Conservation (phyloP, 2,888 invertebrate species). For the Eristalinus aeneus region DNA sequence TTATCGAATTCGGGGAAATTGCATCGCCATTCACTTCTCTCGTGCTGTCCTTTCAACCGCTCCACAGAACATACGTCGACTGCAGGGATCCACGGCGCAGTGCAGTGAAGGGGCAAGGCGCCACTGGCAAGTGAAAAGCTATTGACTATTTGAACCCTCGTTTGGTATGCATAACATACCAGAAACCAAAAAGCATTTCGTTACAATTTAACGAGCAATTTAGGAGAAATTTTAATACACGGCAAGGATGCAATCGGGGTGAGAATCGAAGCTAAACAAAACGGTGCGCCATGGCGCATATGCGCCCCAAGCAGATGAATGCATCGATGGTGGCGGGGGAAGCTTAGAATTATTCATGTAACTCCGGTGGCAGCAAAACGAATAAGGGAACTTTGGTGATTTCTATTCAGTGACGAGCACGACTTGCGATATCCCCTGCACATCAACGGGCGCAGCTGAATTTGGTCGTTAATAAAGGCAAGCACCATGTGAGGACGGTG, state of each 20-base stretch:
- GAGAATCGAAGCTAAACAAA: conserved; percentile 1
- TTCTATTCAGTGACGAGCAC: neutral
- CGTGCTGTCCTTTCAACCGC: neutral
- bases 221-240: conserved; percentile 43
- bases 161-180: conserved; percentile 50
- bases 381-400: neutral
- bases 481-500: neutral
- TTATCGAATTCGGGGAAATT: neutral
- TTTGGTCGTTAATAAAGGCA: neutral
- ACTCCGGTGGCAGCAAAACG: neutral
- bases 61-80: neutral
- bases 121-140: conserved; percentile 7
- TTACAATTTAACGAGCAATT: conserved; percentile 58
- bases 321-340: neutral
- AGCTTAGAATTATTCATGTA: neutral
- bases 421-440: neutral
- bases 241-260: neutral
- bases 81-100: too few relatives aligned
- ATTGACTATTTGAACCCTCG: conserved; percentile 41
- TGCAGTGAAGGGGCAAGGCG: neutral
- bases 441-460: neutral
- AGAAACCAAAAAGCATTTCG: conserved; percentile 36
- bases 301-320: neutral
- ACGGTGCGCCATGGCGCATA: neutral
- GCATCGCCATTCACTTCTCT: neutral